These are phyloP conservation scores for Machaerirhynchus nigripectus DNA, from an alignment of 2,113 vertebrate genomes.

Conservation along the genomic window DNA sequence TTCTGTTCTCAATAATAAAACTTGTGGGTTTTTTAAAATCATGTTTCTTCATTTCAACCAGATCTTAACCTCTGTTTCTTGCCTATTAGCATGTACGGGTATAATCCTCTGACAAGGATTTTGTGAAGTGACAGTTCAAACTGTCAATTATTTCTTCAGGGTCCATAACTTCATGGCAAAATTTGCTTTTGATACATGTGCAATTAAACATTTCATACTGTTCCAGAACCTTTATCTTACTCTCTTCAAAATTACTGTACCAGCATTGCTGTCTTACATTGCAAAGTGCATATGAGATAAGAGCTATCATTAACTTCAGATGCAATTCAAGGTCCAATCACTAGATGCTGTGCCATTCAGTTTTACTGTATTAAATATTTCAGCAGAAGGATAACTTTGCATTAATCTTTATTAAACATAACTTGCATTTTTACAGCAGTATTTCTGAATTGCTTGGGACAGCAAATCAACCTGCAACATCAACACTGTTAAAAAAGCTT, in stretches of 20 bases:
- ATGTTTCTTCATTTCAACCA: not conserved
- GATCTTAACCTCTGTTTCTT: not conserved
- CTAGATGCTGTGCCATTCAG: not conserved
- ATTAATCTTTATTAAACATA: conserved; percentile 43
- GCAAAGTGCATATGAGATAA: conserved; percentile 17
- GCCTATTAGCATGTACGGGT: not conserved
- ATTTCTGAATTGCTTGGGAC: not conserved
- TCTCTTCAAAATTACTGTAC: conserved; percentile 18
- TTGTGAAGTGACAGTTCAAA: not conserved
- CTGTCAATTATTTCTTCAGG: not conserved
- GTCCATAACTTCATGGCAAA: conserved; percentile 33
- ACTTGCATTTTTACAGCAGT: conserved; percentile 19
- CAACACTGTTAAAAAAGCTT: not conserved
- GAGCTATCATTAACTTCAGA: conserved; percentile 35
- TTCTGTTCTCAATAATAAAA: not conserved
- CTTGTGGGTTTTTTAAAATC: not conserved
- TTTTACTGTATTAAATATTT: conserved; percentile 42
- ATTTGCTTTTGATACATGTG: conserved; percentile 57
- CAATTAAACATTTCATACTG: conserved; percentile 52
- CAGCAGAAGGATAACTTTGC: not conserved
- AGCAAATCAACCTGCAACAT: not conserved
- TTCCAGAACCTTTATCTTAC: conserved; percentile 49
- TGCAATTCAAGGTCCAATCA: conserved; percentile 17
- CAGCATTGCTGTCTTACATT: conserved; percentile 19
- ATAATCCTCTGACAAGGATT: not conserved